Evolutionary conservation across 2,888 invertebrate genomes (phyloP).

Genomic region (Cylindroiulus punctatus): DNA sequence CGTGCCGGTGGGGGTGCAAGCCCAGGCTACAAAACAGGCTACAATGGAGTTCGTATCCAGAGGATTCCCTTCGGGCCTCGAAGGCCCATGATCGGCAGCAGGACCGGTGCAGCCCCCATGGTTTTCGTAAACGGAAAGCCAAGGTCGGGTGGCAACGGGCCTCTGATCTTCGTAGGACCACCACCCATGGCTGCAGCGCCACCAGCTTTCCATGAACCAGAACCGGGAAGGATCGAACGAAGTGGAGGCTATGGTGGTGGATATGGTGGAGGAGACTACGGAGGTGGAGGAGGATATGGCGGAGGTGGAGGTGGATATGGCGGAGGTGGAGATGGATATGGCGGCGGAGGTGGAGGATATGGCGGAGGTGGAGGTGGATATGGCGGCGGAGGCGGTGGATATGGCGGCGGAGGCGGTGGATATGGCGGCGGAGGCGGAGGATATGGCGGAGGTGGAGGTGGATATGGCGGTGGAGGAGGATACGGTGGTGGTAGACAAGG

Average conservation of each 20-base stretch:
- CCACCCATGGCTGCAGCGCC: background rate
- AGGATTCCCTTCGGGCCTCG: background rate
- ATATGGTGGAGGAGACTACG: conserved; percentile 24
- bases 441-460: conserved; percentile 30
- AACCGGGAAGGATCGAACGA: background rate
- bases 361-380: conserved; percentile 27
- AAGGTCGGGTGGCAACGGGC: background rate
- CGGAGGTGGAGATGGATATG: background rate
- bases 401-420: conserved; percentile 5
- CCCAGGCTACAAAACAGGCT: background rate
- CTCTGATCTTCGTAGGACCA: background rate
- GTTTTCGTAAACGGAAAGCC: conserved; percentile 35
- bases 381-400: conserved; percentile 8
- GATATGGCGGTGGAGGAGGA: conserved; percentile 51
- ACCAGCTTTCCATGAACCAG: conserved; percentile 2
- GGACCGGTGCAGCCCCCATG: background rate
- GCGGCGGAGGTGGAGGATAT: conserved; percentile 40
- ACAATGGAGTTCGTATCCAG: background rate
- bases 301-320: conserved; percentile 16
- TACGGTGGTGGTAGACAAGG: background rate
- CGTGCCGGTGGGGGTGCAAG: background rate
- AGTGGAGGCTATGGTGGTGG: conserved; percentile 52
- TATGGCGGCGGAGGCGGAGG: conserved; percentile 46
- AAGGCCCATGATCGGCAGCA: background rate
- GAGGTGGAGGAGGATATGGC: conserved; percentile 48